Percentiles rank a stretch among this genome's conserved stretches.
These are phyloP conservation scores for Drosophila tripunctata DNA, from an alignment of 2,888 invertebrate genomes.

Conservation along the genomic window DNA sequence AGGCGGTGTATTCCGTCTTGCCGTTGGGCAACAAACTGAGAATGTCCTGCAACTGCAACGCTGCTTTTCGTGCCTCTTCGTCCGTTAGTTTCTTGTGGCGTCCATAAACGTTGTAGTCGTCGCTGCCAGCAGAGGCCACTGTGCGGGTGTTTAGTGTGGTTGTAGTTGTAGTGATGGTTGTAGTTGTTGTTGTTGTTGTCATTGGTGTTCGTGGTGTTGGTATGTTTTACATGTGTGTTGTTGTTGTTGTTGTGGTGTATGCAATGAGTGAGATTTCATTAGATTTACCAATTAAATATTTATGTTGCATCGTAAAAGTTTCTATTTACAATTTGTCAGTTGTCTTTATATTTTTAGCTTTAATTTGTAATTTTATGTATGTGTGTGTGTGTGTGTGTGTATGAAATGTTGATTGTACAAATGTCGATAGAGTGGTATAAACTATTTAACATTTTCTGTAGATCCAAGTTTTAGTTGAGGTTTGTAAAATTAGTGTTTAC, in stretches of 20 bases:
- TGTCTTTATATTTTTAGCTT: neutral
- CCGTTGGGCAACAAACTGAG: slow-evolving; percentile 80
- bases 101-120: slow-evolving; percentile 82
- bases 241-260: slow-evolving; percentile 60
- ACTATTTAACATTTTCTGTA: neutral
- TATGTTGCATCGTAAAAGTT: slow-evolving; percentile 38
- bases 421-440: slow-evolving; percentile 5
- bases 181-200: slow-evolving; percentile 20
- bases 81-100: slow-evolving; percentile 81
- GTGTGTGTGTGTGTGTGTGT: slow-evolving; percentile 14
- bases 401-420: slow-evolving; percentile 30
- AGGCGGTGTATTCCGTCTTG: slow-evolving; percentile 81
- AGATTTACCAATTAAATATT: slow-evolving; percentile 74
- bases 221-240: slow-evolving; percentile 18
- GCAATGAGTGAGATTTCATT: slow-evolving; percentile 78
- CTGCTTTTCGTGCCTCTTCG: slow-evolving; percentile 81
- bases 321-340: slow-evolving; percentile 65
- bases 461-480: slow-evolving; percentile 14
- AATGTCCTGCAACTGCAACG: slow-evolving; percentile 82
- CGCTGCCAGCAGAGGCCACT: slow-evolving; percentile 47
- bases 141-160: slow-evolving; percentile 28
- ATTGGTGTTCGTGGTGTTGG: slow-evolving; percentile 42
- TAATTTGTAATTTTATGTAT: neutral
- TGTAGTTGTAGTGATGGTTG: slow-evolving; percentile 26
- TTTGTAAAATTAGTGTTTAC: slow-evolving; percentile 17